Conservation (phyloP, 2,888 invertebrate genomes). For the Micropterix aruncella region DNA sequence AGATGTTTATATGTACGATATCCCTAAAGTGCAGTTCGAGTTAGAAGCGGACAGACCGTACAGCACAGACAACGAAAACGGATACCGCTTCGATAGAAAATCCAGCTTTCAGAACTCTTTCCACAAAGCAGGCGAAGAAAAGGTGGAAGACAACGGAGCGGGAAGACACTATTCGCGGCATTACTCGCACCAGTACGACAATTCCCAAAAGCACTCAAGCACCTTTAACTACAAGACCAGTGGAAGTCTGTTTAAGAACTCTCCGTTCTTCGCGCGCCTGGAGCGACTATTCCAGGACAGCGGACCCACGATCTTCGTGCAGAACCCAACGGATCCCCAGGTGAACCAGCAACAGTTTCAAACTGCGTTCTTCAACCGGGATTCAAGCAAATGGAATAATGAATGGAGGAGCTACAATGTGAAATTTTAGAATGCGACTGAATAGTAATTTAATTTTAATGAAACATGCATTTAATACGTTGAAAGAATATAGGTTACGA, state of each 20-base stretch:
- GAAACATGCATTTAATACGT: no score
- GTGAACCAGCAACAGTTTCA: no score
- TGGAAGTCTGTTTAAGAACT: neutral
- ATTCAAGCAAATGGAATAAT: no score
- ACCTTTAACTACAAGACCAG: neutral
- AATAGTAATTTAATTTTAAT: no score
- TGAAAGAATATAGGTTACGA: no score
- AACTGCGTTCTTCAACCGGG: no score
- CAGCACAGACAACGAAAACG: neutral
- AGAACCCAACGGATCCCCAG: neutral
- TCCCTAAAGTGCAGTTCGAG: neutral
- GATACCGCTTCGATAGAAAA: neutral
- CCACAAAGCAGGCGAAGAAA: no score
- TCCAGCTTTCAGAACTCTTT: neutral
- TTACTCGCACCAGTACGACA: neutral
- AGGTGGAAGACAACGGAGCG: no score
- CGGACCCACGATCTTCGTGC: no score
- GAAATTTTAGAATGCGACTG: no score
- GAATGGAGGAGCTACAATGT: no score
- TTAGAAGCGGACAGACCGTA: neutral
- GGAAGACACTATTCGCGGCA: no score
- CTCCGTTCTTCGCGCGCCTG: neutral
- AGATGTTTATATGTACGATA: neutral
- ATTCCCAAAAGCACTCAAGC: neutral
- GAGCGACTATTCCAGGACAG: neutral